Base-by-base conservation (phyloP, 37 sponge, comb jelly and placozoan genomes). In the Sycon ciliatum region DNA sequence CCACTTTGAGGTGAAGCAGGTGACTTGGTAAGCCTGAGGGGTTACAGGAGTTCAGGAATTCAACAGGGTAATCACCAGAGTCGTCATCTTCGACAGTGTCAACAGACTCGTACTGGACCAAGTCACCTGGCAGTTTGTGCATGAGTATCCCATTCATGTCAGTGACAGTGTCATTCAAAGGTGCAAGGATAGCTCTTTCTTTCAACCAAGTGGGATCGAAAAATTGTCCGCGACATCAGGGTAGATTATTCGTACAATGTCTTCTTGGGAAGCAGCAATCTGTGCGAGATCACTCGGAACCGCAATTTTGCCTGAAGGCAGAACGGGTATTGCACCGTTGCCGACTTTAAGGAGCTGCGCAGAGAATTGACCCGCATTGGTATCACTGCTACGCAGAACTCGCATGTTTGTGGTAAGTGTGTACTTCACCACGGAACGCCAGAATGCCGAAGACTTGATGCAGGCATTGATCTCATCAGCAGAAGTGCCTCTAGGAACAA, bases 361-460 rank as follows among this genome's bases (percentile, higher is more conserved):
- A 20, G 53, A 46, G 53, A 20, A 46, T 18, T 46, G 53, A 13
- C 53, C 53, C 16, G 53, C 53, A 46, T 46, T 46, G 13, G 65
- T 66, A 67, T 75, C 76, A 32, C 23, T 3, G 23, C 69, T 32
- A 35, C 70, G 63, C 30, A 32, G 76, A 1, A 75, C 76, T 24
- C 76, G 38, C 76, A 75, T 75, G 76, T 75, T 71, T 35, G 76
- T 75, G n/a, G 65, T 20, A 18, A 75, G 65, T 11, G 18, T 16
- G 35, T 38, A 3, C 29, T 32, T 69, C 3, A 69, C 66, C 1
- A 75, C 76, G 32, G 2, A 39, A 24, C 69, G 69, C 76, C 66
- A 75, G 1, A 75, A 40, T 33, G 32, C 1, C 1, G 66, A 75
- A 5, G 2, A 37, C 4, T 75, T 75, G 3, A 75, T 34, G 39